Conservation (phyloP, 2,113 vertebrate species). For the Paramormyrops kingsleyae region DNA sequence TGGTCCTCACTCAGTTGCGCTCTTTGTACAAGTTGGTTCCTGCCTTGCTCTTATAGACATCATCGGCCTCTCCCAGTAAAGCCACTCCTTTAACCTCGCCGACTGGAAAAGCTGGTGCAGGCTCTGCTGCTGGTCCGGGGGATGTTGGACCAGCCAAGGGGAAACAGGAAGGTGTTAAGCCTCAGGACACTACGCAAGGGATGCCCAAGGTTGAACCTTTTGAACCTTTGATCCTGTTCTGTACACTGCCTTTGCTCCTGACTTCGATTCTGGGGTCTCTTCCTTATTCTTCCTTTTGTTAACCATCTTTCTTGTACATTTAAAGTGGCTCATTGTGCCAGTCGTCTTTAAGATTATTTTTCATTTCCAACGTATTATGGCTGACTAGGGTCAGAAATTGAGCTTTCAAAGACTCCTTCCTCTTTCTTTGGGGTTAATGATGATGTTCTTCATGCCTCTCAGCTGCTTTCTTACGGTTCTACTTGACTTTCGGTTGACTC, state of each 20-base stretch:
- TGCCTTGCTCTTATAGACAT: slow-evolving; percentile 41
- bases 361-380: not conserved
- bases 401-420: not conserved
- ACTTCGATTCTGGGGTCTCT: not conserved
- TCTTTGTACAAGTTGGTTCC: slow-evolving; percentile 9
- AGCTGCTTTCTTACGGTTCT: not conserved
- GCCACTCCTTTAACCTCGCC: slow-evolving; percentile 19
- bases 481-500: not conserved
- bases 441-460: not conserved
- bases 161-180: slow-evolving; percentile 19
- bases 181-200: slow-evolving; percentile 31
- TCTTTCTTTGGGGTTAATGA: not conserved
- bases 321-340: not conserved
- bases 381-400: not conserved
- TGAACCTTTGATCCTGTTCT: not conserved
- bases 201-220: slow-evolving; percentile 5
- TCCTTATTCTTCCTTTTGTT: not conserved
- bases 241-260: not conserved
- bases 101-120: slow-evolving; percentile 16
- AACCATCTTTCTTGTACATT: not conserved
- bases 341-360: not conserved
- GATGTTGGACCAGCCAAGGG: slow-evolving; percentile 7
- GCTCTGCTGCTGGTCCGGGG: not conserved
- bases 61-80: slow-evolving; percentile 37
- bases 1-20: not conserved